phyloP scores from a whole-genome alignment of 2,113 vertebrate species.

The Aspiorhynchus laticeps region DNA sequence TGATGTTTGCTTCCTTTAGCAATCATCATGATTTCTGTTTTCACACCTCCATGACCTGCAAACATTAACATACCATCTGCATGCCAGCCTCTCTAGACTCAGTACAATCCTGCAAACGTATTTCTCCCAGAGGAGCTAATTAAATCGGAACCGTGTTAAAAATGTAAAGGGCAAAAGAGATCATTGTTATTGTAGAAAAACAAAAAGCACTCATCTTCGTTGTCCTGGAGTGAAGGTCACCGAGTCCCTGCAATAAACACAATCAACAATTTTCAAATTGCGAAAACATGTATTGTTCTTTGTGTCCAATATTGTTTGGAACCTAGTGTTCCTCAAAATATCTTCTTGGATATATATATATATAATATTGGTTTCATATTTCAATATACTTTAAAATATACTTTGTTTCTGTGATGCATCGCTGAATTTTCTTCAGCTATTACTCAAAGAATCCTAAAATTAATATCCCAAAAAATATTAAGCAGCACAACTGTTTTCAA shows the following conservation, averaged over 20 bases:
- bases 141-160: slow-evolving; percentile 20
- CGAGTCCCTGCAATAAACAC: background rate
- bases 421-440: too few species aligned
- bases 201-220: background rate
- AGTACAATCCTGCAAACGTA: background rate
- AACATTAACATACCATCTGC: slow-evolving; percentile 26
- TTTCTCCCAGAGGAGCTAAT: slow-evolving; percentile 44
- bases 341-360: too few species aligned
- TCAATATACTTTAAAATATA: too few species aligned
- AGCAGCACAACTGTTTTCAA: too few species aligned
- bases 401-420: too few species aligned
- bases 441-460: too few species aligned
- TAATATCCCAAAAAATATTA: too few species aligned
- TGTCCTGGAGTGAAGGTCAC: slow-evolving; percentile 7
- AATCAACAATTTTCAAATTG: background rate
- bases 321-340: too few species aligned
- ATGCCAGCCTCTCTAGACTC: slow-evolving; percentile 1
- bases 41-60: slow-evolving; percentile 8
- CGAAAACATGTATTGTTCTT: background rate
- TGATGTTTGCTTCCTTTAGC: background rate
- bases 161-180: background rate
- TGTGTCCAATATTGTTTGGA: background rate
- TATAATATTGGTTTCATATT: too few species aligned
- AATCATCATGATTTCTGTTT: background rate
- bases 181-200: slow-evolving; percentile 15